These are phyloP conservation scores for Orthonyx spaldingii DNA, from an alignment of 2,113 vertebrate genomes.

Conservation along the genomic window DNA sequence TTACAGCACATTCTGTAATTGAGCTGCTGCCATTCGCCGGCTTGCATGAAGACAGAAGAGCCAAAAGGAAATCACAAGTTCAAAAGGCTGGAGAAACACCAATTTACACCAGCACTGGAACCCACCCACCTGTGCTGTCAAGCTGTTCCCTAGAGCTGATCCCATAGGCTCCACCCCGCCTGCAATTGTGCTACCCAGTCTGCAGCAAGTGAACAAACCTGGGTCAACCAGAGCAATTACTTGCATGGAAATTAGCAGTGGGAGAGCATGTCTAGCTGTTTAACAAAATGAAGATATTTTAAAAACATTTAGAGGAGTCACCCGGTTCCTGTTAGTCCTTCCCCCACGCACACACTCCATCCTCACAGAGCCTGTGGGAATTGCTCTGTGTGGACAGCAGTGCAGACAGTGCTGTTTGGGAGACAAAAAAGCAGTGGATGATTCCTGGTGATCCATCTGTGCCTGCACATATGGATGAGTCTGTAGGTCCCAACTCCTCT, in stretches of 20 bases:
- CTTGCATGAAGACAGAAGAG: neutral
- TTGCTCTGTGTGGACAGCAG: neutral
- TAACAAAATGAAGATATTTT: slow-evolving; percentile 24
- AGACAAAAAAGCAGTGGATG: neutral
- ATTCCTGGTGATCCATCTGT: neutral
- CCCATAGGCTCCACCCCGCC: neutral
- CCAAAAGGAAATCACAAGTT: slow-evolving; percentile 26
- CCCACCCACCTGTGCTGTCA: slow-evolving; percentile 13
- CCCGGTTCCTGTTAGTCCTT: neutral
- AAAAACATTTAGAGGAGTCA: neutral
- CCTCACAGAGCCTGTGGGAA: neutral
- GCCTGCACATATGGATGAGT: rapidly evolving
- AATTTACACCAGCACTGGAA: neutral
- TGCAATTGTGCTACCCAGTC: neutral
- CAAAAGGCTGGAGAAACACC: slow-evolving; percentile 34
- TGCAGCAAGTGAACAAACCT: neutral
- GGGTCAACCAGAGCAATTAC: slow-evolving; percentile 34
- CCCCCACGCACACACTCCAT: neutral
- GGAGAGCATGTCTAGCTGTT: slow-evolving; percentile 5
- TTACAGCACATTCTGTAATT: slow-evolving; percentile 3
- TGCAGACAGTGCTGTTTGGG: neutral
- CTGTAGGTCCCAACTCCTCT: neutral
- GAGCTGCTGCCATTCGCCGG: neutral
- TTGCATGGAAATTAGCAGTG: slow-evolving; percentile 5
- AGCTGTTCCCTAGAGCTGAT: neutral